Percentiles rank a stretch among this genome's conserved stretches.
phyloP scores from a whole-genome alignment of 2,888 invertebrate genomes.

The Pseudolycoriella hygida region DNA sequence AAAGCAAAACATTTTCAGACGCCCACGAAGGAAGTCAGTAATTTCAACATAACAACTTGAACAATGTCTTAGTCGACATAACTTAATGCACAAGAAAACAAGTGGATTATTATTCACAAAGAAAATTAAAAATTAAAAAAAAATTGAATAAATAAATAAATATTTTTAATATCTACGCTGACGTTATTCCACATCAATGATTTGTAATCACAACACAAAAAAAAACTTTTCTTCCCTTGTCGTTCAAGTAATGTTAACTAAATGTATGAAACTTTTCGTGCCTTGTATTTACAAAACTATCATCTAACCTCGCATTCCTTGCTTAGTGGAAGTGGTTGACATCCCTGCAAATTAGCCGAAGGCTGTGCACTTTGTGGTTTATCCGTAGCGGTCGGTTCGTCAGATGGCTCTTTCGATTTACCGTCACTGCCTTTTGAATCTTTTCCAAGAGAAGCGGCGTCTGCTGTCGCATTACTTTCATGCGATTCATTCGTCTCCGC shows the following conservation, averaged over 20 bases:
- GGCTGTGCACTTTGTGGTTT: not conserved
- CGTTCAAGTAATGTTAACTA: not conserved
- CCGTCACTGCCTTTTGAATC: not conserved
- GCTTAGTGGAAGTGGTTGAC: slow-evolving; percentile 42
- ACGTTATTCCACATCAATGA: too few relatives aligned
- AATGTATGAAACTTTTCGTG: not conserved
- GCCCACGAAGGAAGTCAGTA: too few relatives aligned
- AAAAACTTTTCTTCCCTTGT: too few relatives aligned
- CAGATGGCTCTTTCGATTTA: not conserved
- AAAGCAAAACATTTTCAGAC: too few relatives aligned
- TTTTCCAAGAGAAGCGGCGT: not conserved
- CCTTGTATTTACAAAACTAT: slow-evolving; percentile 30
- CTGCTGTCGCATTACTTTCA: not conserved
- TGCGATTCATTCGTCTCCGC: not conserved
- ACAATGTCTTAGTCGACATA: too few relatives aligned
- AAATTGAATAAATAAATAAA: too few relatives aligned
- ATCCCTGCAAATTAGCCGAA: slow-evolving; percentile 19
- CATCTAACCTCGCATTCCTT: slow-evolving; percentile 82
- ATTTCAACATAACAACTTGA: too few relatives aligned
- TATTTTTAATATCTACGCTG: too few relatives aligned
- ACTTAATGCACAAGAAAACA: too few relatives aligned
- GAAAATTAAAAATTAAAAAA: too few relatives aligned
- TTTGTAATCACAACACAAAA: too few relatives aligned
- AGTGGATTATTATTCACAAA: too few relatives aligned
- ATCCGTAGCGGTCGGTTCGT: not conserved